Percentiles rank a stretch among this genome's conserved stretches.
Conservation (phyloP, 2,888 invertebrate genomes). For the Drosophila aldrichi region DNA sequence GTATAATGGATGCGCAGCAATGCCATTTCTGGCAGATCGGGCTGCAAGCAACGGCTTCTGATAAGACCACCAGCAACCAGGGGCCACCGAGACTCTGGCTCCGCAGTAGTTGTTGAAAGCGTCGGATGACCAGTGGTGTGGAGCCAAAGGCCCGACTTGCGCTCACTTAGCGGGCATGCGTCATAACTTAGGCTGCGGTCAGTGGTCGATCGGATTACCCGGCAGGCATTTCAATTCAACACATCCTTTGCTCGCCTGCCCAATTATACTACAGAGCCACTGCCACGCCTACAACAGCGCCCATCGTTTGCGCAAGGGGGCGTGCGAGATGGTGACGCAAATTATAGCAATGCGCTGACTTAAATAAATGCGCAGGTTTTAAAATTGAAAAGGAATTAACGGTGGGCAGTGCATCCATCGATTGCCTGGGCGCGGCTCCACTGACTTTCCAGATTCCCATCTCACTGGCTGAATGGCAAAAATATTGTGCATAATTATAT, state of each 20-base stretch:
- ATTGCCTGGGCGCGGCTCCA: slow-evolving; percentile 15
- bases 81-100: slow-evolving; percentile 16
- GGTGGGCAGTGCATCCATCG: slow-evolving; percentile 46
- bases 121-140: slow-evolving; percentile 66
- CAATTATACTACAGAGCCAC: slow-evolving; percentile 58
- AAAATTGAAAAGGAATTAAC: slow-evolving; percentile 78
- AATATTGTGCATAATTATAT: slow-evolving; percentile 79
- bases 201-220: slow-evolving; percentile 76
- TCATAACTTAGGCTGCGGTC: slow-evolving; percentile 60
- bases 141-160: slow-evolving; percentile 6
- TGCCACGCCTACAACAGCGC: slow-evolving; percentile 20
- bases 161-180: slow-evolving; percentile 72
- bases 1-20: slow-evolving; percentile 78
- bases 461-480: slow-evolving; percentile 45
- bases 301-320: slow-evolving; percentile 43
- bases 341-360: slow-evolving; percentile 75
- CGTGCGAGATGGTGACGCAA: slow-evolving; percentile 68
- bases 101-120: slow-evolving; percentile 79
- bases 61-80: slow-evolving; percentile 83
- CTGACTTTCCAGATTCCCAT: slow-evolving; percentile 25
- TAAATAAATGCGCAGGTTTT: slow-evolving; percentile 80
- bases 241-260: slow-evolving; percentile 71
- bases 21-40: slow-evolving; percentile 80
- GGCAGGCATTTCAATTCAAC: slow-evolving; percentile 80
- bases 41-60: slow-evolving; percentile 83